Evolutionary conservation across 2,113 vertebrate genomes (phyloP).

Genomic region (Sturnus vulgaris): DNA sequence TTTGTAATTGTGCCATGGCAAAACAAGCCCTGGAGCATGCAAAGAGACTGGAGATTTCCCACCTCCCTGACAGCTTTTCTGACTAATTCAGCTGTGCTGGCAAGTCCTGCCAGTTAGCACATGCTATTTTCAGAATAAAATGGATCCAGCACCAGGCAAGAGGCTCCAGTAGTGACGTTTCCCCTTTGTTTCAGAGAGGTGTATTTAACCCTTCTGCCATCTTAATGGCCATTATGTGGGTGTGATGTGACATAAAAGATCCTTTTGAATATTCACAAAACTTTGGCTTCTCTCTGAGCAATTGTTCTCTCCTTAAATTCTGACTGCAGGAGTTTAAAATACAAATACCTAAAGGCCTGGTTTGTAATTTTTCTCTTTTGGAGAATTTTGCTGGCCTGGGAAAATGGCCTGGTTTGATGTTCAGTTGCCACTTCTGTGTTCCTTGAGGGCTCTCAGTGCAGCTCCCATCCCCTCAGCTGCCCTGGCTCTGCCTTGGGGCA

Average conservation of each 20-base stretch:
- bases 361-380: background rate
- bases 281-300: background rate
- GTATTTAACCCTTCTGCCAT: constrained; percentile 3
- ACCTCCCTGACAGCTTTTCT: constrained; percentile 21
- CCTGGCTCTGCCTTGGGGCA: background rate
- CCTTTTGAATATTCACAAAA: background rate
- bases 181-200: background rate
- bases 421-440: background rate
- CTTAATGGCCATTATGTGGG: background rate
- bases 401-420: background rate
- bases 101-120: background rate
- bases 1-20: background rate
- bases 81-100: constrained; percentile 1
- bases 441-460: background rate
- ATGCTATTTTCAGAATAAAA: background rate
- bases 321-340: background rate
- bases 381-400: background rate
- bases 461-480: background rate
- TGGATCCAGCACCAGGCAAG: background rate
- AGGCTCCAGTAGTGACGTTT: background rate
- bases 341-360: background rate
- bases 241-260: background rate
- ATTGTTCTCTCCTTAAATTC: background rate
- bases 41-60: constrained; percentile 15
- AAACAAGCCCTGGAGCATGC: constrained; percentile 3